These are phyloP conservation scores for Drosophila neocordata DNA, from an alignment of 1,140 invertebrate species.

Conservation along the genomic window DNA sequence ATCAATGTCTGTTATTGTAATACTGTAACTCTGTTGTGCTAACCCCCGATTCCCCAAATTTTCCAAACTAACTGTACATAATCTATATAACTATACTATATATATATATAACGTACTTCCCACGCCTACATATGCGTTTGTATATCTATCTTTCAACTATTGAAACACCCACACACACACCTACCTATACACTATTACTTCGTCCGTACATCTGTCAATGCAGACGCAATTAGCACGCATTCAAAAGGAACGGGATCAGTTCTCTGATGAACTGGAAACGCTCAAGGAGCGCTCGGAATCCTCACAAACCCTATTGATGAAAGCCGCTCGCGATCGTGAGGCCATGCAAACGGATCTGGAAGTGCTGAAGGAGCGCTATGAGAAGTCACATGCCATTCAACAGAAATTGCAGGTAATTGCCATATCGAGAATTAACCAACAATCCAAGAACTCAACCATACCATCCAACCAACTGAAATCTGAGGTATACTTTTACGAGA, in stretches of 20 bases:
- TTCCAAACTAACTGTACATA: conserved; percentile 39
- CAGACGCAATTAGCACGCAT: conserved; percentile 89
- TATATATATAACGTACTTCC: conserved; percentile 43
- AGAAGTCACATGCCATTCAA: conserved; percentile 92
- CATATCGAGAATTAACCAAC: not conserved
- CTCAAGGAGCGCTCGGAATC: conserved; percentile 91
- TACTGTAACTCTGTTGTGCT: conserved; percentile 61
- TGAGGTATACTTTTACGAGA: conserved; percentile 24
- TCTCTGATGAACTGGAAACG: conserved; percentile 91
- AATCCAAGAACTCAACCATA: conserved; percentile 11
- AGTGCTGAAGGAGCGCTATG: conserved; percentile 92
- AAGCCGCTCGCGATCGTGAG: conserved; percentile 93
- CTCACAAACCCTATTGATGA: conserved; percentile 90
- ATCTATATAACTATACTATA: conserved; percentile 9
- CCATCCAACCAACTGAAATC: conserved; percentile 5
- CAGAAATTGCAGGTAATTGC: conserved; percentile 90
- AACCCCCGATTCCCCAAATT: conserved; percentile 15
- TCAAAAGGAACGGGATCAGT: conserved; percentile 93
- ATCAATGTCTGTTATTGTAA: conserved; percentile 57
- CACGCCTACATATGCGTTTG: conserved; percentile 57
- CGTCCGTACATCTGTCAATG: conserved; percentile 23
- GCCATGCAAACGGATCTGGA: conserved; percentile 93
- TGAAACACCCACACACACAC: conserved; percentile 21
- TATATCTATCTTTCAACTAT: conserved; percentile 74
- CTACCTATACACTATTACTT: conserved; percentile 22